Percentiles rank a stretch among this genome's conserved stretches.
These are phyloP conservation scores for Mustelus asterias DNA, from an alignment of 2,113 vertebrate species.

Conservation along the genomic window DNA sequence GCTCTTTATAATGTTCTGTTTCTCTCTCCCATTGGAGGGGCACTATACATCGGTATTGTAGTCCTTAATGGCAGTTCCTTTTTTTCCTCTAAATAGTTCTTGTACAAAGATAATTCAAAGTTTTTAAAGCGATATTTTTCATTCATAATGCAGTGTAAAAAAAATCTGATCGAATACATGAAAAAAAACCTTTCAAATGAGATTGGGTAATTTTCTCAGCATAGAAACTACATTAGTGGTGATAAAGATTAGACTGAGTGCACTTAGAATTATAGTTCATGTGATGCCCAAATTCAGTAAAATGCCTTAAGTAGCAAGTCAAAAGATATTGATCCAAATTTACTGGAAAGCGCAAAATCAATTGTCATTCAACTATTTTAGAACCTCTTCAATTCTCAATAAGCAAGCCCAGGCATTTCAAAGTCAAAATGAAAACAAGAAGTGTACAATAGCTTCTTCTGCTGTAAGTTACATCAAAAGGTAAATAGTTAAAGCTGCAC, in stretches of 20 bases:
- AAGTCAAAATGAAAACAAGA: neutral
- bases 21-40: neutral
- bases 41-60: neutral
- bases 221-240: neutral
- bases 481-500: neutral
- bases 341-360: constrained; percentile 27
- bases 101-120: neutral
- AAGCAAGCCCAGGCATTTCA: no score
- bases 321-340: constrained; percentile 20
- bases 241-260: neutral
- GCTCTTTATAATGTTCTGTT: neutral
- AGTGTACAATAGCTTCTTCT: neutral
- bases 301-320: neutral
- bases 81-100: neutral
- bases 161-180: neutral
- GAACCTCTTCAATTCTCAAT: neutral
- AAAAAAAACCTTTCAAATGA: neutral
- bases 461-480: neutral
- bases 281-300: neutral
- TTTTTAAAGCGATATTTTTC: neutral
- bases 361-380: neutral
- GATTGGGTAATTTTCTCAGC: constrained; percentile 12
- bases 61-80: neutral
- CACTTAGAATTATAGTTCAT: neutral
- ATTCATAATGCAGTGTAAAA: neutral